phyloP scores from a whole-genome alignment of 2,888 invertebrate genomes.

The Ephialtes manifestator region DNA sequence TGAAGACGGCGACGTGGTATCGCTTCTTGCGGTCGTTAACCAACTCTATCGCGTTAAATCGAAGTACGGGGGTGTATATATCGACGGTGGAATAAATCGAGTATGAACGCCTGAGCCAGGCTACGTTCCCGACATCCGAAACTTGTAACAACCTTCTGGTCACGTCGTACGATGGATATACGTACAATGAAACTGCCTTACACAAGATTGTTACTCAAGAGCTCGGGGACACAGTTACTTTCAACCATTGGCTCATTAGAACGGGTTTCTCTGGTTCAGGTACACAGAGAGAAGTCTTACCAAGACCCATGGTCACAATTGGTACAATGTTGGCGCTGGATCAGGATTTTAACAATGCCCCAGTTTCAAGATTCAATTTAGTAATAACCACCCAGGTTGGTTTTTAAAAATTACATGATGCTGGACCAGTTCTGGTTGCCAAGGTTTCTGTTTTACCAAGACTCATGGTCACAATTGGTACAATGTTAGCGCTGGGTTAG shows the following conservation, averaged over 20 bases:
- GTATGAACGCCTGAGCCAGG: slow-evolving; percentile 41
- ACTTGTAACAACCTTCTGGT: slow-evolving; percentile 46
- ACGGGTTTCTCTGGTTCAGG: background rate
- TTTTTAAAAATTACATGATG: no score
- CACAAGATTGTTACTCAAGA: background rate
- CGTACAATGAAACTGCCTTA: slow-evolving; percentile 49
- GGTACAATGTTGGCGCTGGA: background rate
- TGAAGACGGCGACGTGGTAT: slow-evolving; percentile 36
- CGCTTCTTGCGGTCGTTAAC: slow-evolving; percentile 57
- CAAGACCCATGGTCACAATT: background rate
- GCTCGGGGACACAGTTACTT: background rate
- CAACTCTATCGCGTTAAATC: slow-evolving; percentile 61
- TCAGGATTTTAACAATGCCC: no score
- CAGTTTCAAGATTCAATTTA: no score
- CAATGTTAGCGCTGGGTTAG: no score
- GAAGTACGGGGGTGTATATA: slow-evolving; percentile 27
- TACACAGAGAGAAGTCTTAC: background rate
- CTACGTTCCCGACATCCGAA: slow-evolving; percentile 32
- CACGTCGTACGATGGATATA: slow-evolving; percentile 20
- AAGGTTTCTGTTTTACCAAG: no score
- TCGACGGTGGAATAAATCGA: slow-evolving; percentile 47
- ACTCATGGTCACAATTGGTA: no score
- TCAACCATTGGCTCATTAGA: background rate
- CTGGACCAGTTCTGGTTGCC: no score
- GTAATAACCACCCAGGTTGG: no score